Base-by-base conservation (phyloP, 1,140 invertebrate genomes). In the Neodiprion virginianus region DNA sequence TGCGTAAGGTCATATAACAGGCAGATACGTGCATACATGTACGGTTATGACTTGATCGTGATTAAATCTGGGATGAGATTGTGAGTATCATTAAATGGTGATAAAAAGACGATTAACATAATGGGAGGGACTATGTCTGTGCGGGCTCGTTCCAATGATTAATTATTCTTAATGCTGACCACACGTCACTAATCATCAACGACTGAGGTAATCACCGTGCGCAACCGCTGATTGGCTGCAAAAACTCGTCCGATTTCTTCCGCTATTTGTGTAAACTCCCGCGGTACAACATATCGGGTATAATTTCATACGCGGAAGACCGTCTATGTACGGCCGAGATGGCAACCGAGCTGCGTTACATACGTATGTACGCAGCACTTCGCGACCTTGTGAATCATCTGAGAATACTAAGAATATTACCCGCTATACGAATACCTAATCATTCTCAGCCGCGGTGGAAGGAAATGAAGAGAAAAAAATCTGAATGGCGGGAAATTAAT, bases 141-240 rank as follows among this genome's bases (percentile, higher is more conserved):
- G 74, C 53, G 73, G 73, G 65, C 76, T 76, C 74, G 28, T 78
- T 78, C 66, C 69, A 78, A 77, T 79, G 81, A 83, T 80, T 81
- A 81, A 83, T 82, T 78, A 76, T 76, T 75, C 76, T 76, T 77
- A 79, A 80, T 76, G 69, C 72, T 71, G 70, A 28, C n/a, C 21
- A 67, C 71, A 61, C 72, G 49, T 74, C 67, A 76, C 72, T 72
- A 74, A 74, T 69, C 61, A 67, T 12, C 61, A 49, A 48, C 14
- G 65, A 73, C 49, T 71, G n/a, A 40, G 21, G 70, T 71, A 71
- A 71, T 71, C 50, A 48, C 70, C 70, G 23, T 40, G 47, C 67
- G 66, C 70, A 61, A 40, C 53, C 47, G 23, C 50, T 66, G 77
- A 75, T 78, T 74, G 71, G 71, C 61, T 71, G 66, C 68, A 78